Conservation (phyloP, 1,140 invertebrate genomes). For the Hyles vespertilio region DNA sequence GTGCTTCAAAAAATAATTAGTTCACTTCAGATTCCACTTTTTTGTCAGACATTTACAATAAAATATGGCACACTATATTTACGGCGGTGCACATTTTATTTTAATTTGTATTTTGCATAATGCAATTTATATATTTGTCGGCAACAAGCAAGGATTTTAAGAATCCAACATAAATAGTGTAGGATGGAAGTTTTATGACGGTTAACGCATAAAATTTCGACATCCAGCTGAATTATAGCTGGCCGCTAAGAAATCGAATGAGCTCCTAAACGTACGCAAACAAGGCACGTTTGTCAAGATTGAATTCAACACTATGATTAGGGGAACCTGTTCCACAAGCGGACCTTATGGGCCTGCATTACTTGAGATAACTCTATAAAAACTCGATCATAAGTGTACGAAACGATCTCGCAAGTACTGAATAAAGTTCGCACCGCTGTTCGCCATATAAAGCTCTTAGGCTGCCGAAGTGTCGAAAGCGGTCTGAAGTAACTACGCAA, state of each 20-base stretch:
- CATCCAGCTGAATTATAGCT: slow-evolving; percentile 3
- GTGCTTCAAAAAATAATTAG: no score
- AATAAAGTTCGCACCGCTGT: slow-evolving; percentile 53
- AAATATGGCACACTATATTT: no score
- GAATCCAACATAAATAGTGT: no score
- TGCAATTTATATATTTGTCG: no score
- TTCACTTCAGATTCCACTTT: no score
- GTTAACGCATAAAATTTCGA: slow-evolving; percentile 1
- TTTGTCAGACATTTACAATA: no score
- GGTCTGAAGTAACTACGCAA: slow-evolving; percentile 46
- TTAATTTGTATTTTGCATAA: no score
- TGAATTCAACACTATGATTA: slow-evolving; percentile 52
- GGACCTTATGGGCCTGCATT: slow-evolving; percentile 54
- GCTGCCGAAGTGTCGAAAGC: slow-evolving; percentile 54
- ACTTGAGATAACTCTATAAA: slow-evolving; percentile 60
- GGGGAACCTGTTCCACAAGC: slow-evolving; percentile 50
- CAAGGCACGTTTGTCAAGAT: slow-evolving; percentile 53
- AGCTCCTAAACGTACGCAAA: slow-evolving; percentile 42
- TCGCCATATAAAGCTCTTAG: slow-evolving; percentile 51
- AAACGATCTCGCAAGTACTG: slow-evolving; percentile 53
- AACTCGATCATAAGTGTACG: slow-evolving; percentile 58
- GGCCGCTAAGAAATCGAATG: slow-evolving; percentile 14
- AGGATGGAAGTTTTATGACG: neutral
- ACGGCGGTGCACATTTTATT: no score
- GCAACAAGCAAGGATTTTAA: no score